Conservation (phyloP, 2,113 vertebrate genomes). For the Meriones unguiculatus region DNA sequence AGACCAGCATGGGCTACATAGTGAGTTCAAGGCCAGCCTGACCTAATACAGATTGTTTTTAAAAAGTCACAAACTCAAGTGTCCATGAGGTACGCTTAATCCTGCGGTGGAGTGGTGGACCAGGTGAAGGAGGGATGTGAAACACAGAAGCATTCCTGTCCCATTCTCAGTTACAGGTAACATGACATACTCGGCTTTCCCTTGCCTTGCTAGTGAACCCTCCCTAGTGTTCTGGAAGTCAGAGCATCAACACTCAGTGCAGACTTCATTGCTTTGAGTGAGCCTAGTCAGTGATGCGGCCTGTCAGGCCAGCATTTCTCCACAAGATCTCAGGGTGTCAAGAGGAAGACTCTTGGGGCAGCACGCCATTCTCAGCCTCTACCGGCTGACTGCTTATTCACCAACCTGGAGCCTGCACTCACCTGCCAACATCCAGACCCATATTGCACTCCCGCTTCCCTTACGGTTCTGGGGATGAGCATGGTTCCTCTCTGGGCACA, state of each 20-base stretch:
- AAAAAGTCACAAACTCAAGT: neutral
- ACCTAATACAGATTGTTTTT: neutral
- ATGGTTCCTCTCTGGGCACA: neutral
- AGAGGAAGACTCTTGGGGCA: neutral
- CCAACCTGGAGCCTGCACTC: neutral
- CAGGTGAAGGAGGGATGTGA: neutral
- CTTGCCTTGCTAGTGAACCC: neutral
- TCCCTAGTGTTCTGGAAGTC: neutral
- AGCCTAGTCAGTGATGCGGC: too few relatives aligned
- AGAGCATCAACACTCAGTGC: neutral
- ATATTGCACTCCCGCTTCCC: neutral
- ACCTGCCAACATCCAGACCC: neutral
- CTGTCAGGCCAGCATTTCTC: neutral
- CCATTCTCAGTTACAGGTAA: neutral
- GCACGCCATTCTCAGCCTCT: neutral
- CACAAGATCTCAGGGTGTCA: neutral
- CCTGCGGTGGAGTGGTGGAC: neutral
- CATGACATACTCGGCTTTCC: neutral
- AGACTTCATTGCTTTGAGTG: neutral
- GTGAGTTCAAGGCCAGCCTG: neutral
- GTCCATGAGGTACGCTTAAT: neutral
- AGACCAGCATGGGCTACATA: neutral
- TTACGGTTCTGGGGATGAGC: neutral
- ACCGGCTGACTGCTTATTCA: neutral
- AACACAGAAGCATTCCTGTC: accelerated